These are phyloP conservation scores for Corydoras sp. DNA, from an alignment of 2,113 vertebrate species.

Conservation along the genomic window DNA sequence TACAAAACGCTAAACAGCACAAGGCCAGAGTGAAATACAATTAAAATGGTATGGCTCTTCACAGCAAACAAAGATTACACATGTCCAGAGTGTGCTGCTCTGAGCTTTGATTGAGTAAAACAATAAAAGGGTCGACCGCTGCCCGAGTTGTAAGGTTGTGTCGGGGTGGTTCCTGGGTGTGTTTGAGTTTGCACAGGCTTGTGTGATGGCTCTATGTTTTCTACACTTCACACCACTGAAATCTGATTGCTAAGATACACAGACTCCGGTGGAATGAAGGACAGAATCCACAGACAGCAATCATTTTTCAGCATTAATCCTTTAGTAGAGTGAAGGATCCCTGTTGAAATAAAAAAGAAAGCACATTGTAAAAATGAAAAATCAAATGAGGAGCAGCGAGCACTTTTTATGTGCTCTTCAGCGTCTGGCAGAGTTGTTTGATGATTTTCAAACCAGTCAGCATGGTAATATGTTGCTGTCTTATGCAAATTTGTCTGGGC, in stretches of 20 bases:
- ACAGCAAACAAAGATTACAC: too few relatives aligned
- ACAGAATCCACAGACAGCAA: slow-evolving; percentile 79
- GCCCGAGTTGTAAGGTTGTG: too few relatives aligned
- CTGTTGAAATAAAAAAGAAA: slow-evolving; percentile 21
- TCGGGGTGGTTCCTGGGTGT: neutral
- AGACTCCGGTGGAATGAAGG: slow-evolving; percentile 99
- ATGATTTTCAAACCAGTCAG: neutral
- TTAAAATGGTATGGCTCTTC: too few relatives aligned
- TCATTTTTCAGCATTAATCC: neutral
- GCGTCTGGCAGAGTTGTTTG: neutral
- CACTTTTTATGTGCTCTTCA: neutral
- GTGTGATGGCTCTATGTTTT: slow-evolving; percentile 76
- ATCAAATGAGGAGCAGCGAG: neutral
- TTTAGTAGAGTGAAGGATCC: neutral
- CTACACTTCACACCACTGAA: slow-evolving; percentile 99
- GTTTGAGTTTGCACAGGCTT: neutral
- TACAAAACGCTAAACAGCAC: too few relatives aligned
- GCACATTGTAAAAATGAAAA: neutral
- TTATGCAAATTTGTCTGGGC: neutral
- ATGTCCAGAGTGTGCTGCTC: too few relatives aligned
- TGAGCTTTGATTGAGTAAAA: too few relatives aligned
- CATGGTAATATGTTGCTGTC: neutral
- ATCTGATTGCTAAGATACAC: slow-evolving; percentile 88
- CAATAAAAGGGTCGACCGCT: too few relatives aligned
- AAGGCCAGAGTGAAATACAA: too few relatives aligned